Evolutionary conservation across 2,797 vertebrate species (phyloP).

Genomic region (Sparidentex hasta): DNA sequence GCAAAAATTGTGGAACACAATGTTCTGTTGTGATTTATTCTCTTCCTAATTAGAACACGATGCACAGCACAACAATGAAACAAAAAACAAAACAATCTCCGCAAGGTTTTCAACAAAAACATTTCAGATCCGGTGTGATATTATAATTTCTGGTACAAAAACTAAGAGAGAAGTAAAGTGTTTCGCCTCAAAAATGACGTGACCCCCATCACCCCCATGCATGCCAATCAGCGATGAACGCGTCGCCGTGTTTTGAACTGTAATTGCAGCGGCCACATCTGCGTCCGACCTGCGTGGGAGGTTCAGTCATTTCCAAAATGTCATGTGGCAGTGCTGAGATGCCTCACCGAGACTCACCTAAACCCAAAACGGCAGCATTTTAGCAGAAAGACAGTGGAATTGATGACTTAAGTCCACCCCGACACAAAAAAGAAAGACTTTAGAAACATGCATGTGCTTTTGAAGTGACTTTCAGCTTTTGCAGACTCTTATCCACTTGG

Average conservation of each 20-base stretch:
- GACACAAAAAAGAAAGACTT: no score
- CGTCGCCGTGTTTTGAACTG: conserved; percentile 2
- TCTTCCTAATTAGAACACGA: no score
- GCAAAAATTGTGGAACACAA: not conserved
- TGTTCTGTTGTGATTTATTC: not conserved
- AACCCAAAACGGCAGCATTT: not conserved
- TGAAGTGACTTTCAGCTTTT: not conserved
- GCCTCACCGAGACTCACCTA: not conserved
- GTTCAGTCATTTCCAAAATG: conserved; percentile 20
- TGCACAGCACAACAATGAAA: not conserved
- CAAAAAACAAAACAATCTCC: not conserved
- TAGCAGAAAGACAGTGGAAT: not conserved
- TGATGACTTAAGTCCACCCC: not conserved
- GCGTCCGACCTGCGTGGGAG: not conserved
- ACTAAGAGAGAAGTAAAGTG: not conserved
- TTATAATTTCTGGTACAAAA: not conserved
- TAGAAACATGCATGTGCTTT: not conserved
- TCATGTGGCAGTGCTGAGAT: conserved; percentile 3
- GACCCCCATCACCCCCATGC: not conserved
- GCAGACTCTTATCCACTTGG: not conserved
- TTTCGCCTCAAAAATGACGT: not conserved
- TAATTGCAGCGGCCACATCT: conserved; percentile 1
- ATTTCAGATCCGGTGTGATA: not conserved
- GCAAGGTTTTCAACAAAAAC: not conserved
- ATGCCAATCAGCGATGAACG: not conserved